Evolutionary conservation across 2,888 invertebrate genomes (phyloP).

Genomic region (Octonoba sinensis): DNA sequence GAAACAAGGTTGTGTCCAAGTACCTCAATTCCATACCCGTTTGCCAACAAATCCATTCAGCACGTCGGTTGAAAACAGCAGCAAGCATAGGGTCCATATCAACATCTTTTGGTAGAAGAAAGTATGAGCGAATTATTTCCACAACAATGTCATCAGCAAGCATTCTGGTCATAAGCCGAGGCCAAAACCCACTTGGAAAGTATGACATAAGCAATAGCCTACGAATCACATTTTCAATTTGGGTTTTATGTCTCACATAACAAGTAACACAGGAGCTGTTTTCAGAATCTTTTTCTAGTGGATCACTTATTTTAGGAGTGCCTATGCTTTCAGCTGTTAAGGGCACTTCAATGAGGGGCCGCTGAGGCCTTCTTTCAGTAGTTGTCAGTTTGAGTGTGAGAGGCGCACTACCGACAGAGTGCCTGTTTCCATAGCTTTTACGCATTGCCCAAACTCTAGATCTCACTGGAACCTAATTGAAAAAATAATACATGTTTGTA

Average conservation of each 20-base stretch:
- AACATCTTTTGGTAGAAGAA: conserved; percentile 81
- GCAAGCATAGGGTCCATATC: conserved; percentile 70
- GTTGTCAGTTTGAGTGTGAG: conserved; percentile 55
- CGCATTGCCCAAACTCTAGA: conserved; percentile 79
- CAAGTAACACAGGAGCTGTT: conserved; percentile 26
- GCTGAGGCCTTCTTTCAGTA: conserved; percentile 51
- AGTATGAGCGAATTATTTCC: conserved; percentile 82
- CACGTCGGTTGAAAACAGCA: conserved; percentile 69
- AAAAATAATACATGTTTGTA: neutral
- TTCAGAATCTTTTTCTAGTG: conserved; percentile 39
- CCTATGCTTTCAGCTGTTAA: conserved; percentile 55
- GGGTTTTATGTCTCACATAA: conserved; percentile 53
- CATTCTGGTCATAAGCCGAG: conserved; percentile 90
- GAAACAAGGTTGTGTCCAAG: conserved; percentile 82
- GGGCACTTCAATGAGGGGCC: conserved; percentile 39
- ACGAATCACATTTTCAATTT: conserved; percentile 69
- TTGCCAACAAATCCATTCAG: conserved; percentile 95
- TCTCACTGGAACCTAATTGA: conserved; percentile 75
- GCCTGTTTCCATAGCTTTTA: conserved; percentile 56
- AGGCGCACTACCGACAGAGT: conserved; percentile 44
- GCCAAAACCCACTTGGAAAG: conserved; percentile 98
- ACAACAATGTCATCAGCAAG: conserved; percentile 89
- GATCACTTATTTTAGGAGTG: conserved; percentile 49
- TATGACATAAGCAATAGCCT: conserved; percentile 93
- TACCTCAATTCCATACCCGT: conserved; percentile 89